Evolutionary conservation across 2,797 vertebrate genomes (phyloP), one percentile per base, ranked within the genome.

Genomic region (Protosalanx chinensis): DNA sequence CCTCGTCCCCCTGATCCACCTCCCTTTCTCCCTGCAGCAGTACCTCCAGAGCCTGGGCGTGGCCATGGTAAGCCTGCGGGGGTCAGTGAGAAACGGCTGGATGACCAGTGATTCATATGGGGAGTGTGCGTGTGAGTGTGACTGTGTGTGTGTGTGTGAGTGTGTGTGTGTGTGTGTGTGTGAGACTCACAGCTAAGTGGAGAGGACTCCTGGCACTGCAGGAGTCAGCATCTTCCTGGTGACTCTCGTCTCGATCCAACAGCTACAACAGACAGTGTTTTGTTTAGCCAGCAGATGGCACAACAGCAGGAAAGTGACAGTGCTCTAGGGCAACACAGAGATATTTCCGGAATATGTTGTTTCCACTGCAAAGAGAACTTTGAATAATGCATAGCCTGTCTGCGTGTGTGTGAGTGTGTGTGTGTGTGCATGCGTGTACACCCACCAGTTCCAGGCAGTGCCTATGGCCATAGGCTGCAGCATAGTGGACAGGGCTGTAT

Each of bases 391-490:
- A 33, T 35, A 53, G 46, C 51, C 32, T 37, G 35, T 53, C 64
- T 41, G 62, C 32, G 49, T 51, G 59, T 32, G 29, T 58, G 51
- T 56, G 15, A 7, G 13, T 41, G 33, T 64, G 29, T 56, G 13
- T 67, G 64, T 62, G 18, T 67, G 29, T 59, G 57, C n/a, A 18
- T 67, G 27, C 18, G 23, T 23, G 59, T 13, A 15, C 16, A 89
- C 96, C 93, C 82, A 99, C 97, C 95, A 98, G 87, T 76, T 98
- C 94, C 86, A 99, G 82, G 79, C 97, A 97, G 72, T 96, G 95
- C 62, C 95, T 90, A 90, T 99, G 97, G 74, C 97, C 97, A 0
- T 96, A 98, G n/a, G 97, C 97, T 68, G 97, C 97, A 57, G 97
- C 96, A 0, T 98, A 99, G 84, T 99, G 97, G 46, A 98, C 89